phyloP scores from a whole-genome alignment of 2,113 vertebrate species.

The Forbesichthys papilliferus region DNA sequence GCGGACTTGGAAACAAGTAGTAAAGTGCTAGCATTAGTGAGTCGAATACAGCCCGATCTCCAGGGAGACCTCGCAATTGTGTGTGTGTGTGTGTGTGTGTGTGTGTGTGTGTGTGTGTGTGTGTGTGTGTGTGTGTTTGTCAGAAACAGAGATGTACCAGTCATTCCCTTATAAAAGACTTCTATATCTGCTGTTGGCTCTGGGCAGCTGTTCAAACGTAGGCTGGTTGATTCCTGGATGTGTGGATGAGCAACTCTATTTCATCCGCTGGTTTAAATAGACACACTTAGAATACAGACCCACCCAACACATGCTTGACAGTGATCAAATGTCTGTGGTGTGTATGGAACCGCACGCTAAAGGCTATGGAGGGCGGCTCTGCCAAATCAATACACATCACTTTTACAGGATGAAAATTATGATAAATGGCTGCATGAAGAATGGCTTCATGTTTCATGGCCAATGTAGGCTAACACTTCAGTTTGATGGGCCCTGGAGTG shows the following conservation, averaged over 20 bases:
- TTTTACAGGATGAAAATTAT: conserved; percentile 61
- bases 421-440: conserved; percentile 58
- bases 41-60: conserved; percentile 43
- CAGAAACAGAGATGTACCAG: conserved; percentile 12
- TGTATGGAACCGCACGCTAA: conserved; percentile 56
- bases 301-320: conserved; percentile 65
- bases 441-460: conserved; percentile 31
- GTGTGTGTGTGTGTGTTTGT: background rate
- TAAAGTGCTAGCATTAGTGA: conserved; percentile 23
- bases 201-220: conserved; percentile 69
- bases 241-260: conserved; percentile 65
- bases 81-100: background rate
- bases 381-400: conserved; percentile 54
- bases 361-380: conserved; percentile 50
- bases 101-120: background rate
- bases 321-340: conserved; percentile 64
- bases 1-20: conserved; percentile 26
- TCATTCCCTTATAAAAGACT: conserved; percentile 57
- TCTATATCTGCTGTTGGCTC: conserved; percentile 47
- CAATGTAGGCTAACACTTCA: background rate
- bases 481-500: conserved; percentile 1
- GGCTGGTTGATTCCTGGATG: conserved; percentile 61
- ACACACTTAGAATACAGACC: conserved; percentile 55
- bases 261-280: conserved; percentile 63
- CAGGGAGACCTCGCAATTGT: conserved; percentile 42